phyloP scores from a whole-genome alignment of 2,113 vertebrate species.

The Pangasianodon hypophthalmus region DNA sequence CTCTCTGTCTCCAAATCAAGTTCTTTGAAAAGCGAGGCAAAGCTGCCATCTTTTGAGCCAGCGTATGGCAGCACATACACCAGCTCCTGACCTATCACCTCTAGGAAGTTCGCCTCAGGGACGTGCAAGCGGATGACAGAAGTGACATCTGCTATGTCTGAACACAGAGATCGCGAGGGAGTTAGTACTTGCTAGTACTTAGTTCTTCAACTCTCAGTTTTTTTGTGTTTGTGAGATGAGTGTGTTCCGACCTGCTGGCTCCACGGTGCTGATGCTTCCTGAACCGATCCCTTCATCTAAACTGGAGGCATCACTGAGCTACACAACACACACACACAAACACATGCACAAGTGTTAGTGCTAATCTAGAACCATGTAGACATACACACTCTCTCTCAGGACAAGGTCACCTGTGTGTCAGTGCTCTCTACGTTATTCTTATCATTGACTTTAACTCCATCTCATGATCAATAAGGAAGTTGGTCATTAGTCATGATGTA shows the following conservation, averaged over 20 bases:
- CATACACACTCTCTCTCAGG: background rate
- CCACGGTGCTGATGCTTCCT: constrained; percentile 78
- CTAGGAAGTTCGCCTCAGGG: constrained; percentile 85
- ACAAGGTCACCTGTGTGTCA: constrained; percentile 34
- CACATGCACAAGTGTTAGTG: background rate
- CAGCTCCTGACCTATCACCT: constrained; percentile 93
- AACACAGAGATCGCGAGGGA: background rate
- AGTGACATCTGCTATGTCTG: constrained; percentile 65
- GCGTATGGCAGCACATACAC: constrained; percentile 91
- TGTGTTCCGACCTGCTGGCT: constrained; percentile 80
- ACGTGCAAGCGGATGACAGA: constrained; percentile 74
- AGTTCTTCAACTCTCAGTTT: background rate
- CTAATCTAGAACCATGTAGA: background rate
- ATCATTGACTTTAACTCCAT: constrained; percentile 40
- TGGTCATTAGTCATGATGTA: constrained; percentile 42
- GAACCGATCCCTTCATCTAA: constrained; percentile 88
- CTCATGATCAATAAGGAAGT: constrained; percentile 37
- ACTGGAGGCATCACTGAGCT: constrained; percentile 79
- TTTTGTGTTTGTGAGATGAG: background rate
- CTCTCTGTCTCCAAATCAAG: constrained; percentile 85
- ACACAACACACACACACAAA: constrained; percentile 45
- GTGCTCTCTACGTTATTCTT: constrained; percentile 21
- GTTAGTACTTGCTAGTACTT: background rate
- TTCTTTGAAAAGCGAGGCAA: constrained; percentile 88
- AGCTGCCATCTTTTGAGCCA: constrained; percentile 89